These are phyloP conservation scores for Isaurus tuberculatus DNA, from an alignment of 92 coral and sea anemone species.

Conservation along the genomic window DNA sequence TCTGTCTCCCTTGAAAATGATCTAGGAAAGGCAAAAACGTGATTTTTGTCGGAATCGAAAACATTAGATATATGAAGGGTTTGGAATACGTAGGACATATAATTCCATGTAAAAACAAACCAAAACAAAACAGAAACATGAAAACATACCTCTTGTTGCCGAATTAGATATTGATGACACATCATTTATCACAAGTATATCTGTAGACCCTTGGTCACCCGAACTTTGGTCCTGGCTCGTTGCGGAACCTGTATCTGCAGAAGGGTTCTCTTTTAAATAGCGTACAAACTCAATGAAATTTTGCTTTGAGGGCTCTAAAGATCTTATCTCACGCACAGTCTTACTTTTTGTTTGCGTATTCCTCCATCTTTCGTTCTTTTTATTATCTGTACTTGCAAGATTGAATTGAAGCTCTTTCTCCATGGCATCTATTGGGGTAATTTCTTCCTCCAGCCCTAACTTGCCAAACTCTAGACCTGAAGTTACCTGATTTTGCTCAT, in stretches of 20 bases:
- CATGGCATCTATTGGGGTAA: slow-evolving; percentile 30
- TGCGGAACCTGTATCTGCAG: not conserved
- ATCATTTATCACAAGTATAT: not conserved
- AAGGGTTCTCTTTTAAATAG: slow-evolving; percentile 3
- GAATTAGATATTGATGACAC: not conserved
- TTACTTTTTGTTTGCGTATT: not conserved
- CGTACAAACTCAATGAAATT: slow-evolving; percentile 31
- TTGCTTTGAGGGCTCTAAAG: slow-evolving; percentile 21
- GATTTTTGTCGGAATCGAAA: too few species aligned
- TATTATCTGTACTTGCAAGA: not conserved
- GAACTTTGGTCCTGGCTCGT: slow-evolving; percentile 8
- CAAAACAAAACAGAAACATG: too few species aligned
- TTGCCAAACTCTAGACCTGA: not conserved
- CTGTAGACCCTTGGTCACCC: slow-evolving; percentile 3
- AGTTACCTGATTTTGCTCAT: not conserved
- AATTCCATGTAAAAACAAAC: too few species aligned
- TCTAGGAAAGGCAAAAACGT: too few species aligned
- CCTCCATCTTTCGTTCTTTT: not conserved
- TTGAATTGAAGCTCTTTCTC: slow-evolving; percentile 32
- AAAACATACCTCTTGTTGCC: not conserved
- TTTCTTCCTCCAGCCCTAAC: not conserved
- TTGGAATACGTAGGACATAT: too few species aligned
- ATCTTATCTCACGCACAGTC: slow-evolving; percentile 10
- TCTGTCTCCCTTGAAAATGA: too few species aligned
- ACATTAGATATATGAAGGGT: too few species aligned